phyloP scores from a whole-genome alignment of 1,140 invertebrate species.

The Drosophila orosa region DNA sequence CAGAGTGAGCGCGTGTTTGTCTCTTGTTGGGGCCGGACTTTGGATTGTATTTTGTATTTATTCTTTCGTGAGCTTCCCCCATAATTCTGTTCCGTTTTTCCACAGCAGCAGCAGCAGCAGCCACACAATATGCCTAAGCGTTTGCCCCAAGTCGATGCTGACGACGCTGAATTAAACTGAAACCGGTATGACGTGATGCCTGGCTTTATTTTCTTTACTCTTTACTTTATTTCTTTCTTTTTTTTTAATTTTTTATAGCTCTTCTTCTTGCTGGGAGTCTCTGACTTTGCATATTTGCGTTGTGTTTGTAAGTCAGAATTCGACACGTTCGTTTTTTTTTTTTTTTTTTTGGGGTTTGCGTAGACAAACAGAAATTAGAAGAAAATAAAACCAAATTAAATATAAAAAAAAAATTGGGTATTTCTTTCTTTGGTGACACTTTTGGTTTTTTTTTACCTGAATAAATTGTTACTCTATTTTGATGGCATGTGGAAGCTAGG shows the following conservation, averaged over 20 bases:
- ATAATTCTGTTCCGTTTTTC: conserved; percentile 53
- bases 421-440: conserved; percentile 35
- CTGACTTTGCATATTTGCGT: conserved; percentile 56
- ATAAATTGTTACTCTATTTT: conserved; percentile 11
- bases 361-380: conserved; percentile 53
- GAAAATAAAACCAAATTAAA: conserved; percentile 55
- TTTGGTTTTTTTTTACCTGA: conserved; percentile 13
- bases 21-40: conserved; percentile 51
- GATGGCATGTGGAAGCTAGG: background rate
- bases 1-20: conserved; percentile 66
- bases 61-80: conserved; percentile 77
- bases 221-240: conserved; percentile 23
- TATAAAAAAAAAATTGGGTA: conserved; percentile 29
- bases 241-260: conserved; percentile 21
- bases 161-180: conserved; percentile 64
- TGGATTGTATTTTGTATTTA: conserved; percentile 54
- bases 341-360: conserved; percentile 25
- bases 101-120: conserved; percentile 11
- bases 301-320: conserved; percentile 48
- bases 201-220: conserved; percentile 43
- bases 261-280: conserved; percentile 32
- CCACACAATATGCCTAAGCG: conserved; percentile 56
- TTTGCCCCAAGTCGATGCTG: conserved; percentile 54
- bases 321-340: conserved; percentile 56
- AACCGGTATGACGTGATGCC: conserved; percentile 78